phyloP scores from a whole-genome alignment of 2,888 invertebrate genomes.

The Stegophylla sp. region DNA sequence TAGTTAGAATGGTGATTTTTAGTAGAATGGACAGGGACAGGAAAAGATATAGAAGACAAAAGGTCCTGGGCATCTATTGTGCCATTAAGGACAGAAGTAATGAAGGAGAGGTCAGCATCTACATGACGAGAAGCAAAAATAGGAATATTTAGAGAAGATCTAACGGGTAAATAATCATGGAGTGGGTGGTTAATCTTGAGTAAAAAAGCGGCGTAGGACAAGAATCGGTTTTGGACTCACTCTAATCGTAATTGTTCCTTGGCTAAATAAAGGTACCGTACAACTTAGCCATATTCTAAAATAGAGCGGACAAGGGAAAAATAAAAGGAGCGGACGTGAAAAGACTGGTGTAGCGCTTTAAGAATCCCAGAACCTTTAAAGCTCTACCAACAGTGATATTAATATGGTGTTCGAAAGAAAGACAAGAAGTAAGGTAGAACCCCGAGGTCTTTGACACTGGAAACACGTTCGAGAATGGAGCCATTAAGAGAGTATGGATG shows the following conservation, averaged over 20 bases:
- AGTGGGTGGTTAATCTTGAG: background rate
- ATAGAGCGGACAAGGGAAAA: background rate
- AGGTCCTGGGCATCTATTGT: no score
- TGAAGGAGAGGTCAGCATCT: no score
- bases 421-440: background rate
- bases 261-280: no score
- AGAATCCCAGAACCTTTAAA: slow-evolving; percentile 5
- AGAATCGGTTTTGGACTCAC: no score
- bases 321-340: background rate
- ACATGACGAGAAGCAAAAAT: no score
- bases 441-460: background rate
- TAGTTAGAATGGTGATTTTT: no score
- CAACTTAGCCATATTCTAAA: no score
- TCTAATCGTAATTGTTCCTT: background rate
- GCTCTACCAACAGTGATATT: background rate
- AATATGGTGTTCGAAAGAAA: background rate
- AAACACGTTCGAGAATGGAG: background rate
- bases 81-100: no score
- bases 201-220: background rate
- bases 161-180: no score
- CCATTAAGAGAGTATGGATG: background rate
- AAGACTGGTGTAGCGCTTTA: background rate
- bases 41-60: no score
- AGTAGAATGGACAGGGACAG: no score
- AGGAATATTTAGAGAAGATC: no score